Conservation (phyloP, 1,140 invertebrate genomes). For the Ips nitidus region DNA sequence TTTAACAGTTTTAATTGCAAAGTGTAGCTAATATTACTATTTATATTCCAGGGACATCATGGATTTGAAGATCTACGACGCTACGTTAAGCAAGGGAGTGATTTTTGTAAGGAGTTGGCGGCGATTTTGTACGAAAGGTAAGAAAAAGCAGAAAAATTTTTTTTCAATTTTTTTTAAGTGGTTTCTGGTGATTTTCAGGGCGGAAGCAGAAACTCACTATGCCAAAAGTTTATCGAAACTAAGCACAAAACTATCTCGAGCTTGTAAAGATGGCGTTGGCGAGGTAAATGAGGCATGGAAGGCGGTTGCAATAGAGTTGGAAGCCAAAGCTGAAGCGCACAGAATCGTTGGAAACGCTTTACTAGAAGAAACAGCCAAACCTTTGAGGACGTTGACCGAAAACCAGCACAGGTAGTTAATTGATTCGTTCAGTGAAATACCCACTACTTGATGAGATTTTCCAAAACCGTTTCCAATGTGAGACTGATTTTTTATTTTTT, state of each 20-base stretch:
- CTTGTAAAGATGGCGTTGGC: conserved; percentile 75
- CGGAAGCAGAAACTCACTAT: conserved; percentile 86
- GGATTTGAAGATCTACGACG: conserved; percentile 90
- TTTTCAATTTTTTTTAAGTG: background rate
- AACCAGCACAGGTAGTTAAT: conserved; percentile 63
- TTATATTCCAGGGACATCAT: conserved; percentile 74
- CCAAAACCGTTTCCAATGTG: background rate
- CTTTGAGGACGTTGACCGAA: conserved; percentile 71
- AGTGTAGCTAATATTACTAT: too few relatives aligned
- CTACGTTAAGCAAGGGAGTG: conserved; percentile 90
- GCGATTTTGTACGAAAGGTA: conserved; percentile 89
- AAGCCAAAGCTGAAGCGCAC: conserved; percentile 85
- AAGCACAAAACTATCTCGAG: conserved; percentile 80
- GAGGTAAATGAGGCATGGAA: conserved; percentile 88
- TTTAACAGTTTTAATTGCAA: too few relatives aligned
- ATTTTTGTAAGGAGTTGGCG: conserved; percentile 90
- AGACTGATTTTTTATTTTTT: conserved; percentile 2
- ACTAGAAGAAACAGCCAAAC: conserved; percentile 86
- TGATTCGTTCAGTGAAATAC: conserved; percentile 61
- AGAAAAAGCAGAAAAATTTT: background rate
- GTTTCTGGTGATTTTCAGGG: conserved; percentile 58
- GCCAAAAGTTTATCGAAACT: conserved; percentile 87
- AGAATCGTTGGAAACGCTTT: conserved; percentile 68
- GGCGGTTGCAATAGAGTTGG: conserved; percentile 86
- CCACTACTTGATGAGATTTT: conserved; percentile 31